Conservation (phyloP, 2,797 vertebrate genomes). For the Neosilurus mollespiculum region DNA sequence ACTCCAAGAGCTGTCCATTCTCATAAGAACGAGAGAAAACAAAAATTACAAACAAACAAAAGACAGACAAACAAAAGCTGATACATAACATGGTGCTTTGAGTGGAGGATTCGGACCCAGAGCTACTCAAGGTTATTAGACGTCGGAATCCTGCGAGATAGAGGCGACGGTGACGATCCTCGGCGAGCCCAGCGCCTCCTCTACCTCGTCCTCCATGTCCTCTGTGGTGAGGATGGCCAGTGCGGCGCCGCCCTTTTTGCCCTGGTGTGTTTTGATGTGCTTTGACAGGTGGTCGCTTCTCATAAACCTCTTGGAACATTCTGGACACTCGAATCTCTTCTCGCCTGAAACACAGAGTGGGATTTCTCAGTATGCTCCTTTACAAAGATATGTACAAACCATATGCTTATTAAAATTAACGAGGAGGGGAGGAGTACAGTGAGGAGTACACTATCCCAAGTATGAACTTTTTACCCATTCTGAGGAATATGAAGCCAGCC, state of each 20-base stretch:
- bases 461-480: too few relatives aligned
- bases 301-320: constrained; percentile 99
- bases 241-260: constrained; percentile 92
- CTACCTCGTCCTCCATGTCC: constrained; percentile 92
- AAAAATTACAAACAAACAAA: constrained; percentile 49
- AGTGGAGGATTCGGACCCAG: constrained; percentile 1
- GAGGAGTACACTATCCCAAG: background rate
- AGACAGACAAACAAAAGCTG: constrained; percentile 45
- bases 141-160: constrained; percentile 90
- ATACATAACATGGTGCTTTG: constrained; percentile 54
- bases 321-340: constrained; percentile 97
- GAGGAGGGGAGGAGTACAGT: too few relatives aligned
- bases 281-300: constrained; percentile 98
- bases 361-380: background rate
- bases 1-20: constrained; percentile 66
- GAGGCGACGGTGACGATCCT: constrained; percentile 93
- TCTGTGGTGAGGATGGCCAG: constrained; percentile 97
- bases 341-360: constrained; percentile 77
- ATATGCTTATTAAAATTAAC: background rate
- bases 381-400: background rate
- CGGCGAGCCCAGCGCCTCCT: constrained; percentile 87
- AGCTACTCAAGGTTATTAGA: constrained; percentile 76
- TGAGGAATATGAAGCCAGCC: background rate
- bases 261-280: constrained; percentile 99
- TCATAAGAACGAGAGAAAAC: constrained; percentile 51